Base-by-base conservation (phyloP, 2,113 vertebrate genomes). In the Protobothrops mucrosquamatus region DNA sequence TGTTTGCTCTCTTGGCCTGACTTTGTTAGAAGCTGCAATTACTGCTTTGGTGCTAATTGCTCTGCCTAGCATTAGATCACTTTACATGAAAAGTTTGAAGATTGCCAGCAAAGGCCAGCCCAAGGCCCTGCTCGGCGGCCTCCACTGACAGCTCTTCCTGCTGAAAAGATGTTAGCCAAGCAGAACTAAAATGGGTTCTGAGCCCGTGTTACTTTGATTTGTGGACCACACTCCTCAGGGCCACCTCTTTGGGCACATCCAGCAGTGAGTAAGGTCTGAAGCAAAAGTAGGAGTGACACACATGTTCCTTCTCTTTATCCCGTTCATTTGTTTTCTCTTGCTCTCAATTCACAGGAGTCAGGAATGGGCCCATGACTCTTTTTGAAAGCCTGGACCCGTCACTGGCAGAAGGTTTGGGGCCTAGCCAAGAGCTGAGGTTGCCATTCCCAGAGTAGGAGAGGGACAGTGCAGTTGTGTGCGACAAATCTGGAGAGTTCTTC, bases 21-120 rank as follows among this genome's bases (percentile, higher is more conserved):
- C 39, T 0, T 46, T 39, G 94, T 95, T 93, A 94, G 96, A 94
- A 93, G 57, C 94, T 94, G 94, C 95, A 86, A n/a, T 95, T 96
- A 61, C 93, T 91, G 46, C 93, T 87, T 4, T 0, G n/a, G 95
- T 1, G 20, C 94, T 97, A 94, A 97, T 97, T 96, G 94, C 94
- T 7, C 5, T n/a, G 93, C 93, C 93, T 93, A 1, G 92, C 95
- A 91, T 96, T 94, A 94, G 94, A 95, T 95, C 93, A 1, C 94
- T 97, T 96, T 95, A 93, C 94, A n/a, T 48, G 93, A 94, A 92
- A 94, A 96, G 95, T 93, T 92, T 18, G 94, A 74, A 95, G 96
- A 91, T 95, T 95, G 90, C 96, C 95, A 94, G 96, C 90, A 92
- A 93, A 96, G 95, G 96, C 97, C 97, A 96, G 87, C 95, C 48